These are phyloP conservation scores for Zeugodacus cucurbitae DNA, from an alignment of 1,140 invertebrate genomes.

Conservation along the genomic window DNA sequence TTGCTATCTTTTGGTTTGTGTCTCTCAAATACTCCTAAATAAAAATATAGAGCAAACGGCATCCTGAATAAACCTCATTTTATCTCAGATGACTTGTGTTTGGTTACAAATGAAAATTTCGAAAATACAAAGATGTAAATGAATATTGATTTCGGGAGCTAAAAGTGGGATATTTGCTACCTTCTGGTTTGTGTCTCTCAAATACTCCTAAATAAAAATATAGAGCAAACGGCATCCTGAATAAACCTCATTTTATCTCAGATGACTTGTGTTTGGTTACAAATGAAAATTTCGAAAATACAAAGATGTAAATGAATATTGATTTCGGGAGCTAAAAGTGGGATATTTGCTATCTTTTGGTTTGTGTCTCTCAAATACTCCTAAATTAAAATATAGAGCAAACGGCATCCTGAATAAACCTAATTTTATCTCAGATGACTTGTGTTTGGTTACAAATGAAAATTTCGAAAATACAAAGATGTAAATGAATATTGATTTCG, in stretches of 20 bases:
- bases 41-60: neutral
- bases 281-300: neutral
- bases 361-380: too few relatives aligned
- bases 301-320: slow-evolving; percentile 30
- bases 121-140: neutral
- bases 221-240: slow-evolving; percentile 46
- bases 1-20: slow-evolving; percentile 21
- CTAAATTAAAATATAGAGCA: too few relatives aligned
- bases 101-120: neutral
- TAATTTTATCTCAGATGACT: too few relatives aligned
- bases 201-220: slow-evolving; percentile 49
- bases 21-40: slow-evolving; percentile 57
- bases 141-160: neutral
- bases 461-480: too few relatives aligned
- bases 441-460: too few relatives aligned
- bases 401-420: too few relatives aligned
- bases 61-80: slow-evolving; percentile 46
- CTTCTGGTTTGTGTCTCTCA: slow-evolving; percentile 50
- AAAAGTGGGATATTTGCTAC: slow-evolving; percentile 44
- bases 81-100: slow-evolving; percentile 18
- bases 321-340: neutral
- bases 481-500: too few relatives aligned
- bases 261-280: neutral
- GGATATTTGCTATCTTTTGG: neutral
- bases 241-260: slow-evolving; percentile 42